Evolutionary conservation across 2,113 vertebrate genomes (phyloP).

Genomic region (Hippotragus niger): DNA sequence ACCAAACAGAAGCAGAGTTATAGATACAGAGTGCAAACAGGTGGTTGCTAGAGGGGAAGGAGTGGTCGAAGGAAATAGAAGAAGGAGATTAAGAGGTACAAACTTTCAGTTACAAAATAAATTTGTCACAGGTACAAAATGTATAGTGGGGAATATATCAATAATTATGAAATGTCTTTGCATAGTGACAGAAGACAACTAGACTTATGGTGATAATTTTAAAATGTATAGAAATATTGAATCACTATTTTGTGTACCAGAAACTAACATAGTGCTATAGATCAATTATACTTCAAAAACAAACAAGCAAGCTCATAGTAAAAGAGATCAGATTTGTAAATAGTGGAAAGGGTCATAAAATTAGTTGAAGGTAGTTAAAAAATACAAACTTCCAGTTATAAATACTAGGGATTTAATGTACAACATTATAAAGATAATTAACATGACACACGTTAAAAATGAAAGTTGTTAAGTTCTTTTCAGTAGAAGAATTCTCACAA

Average conservation of each 20-base stretch:
- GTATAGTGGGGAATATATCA: not conserved
- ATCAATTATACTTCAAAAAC: not conserved
- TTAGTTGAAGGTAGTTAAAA: not conserved
- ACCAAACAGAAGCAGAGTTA: not conserved
- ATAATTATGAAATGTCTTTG: not conserved
- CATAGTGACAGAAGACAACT: not conserved
- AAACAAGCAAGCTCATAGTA: not conserved
- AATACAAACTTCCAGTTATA: not conserved
- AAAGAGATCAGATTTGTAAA: not conserved
- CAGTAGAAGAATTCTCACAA: not conserved
- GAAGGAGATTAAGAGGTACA: not conserved
- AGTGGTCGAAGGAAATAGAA: not conserved
- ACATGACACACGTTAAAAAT: not conserved
- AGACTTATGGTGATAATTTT: not conserved
- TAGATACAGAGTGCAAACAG: not conserved
- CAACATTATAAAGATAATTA: not conserved
- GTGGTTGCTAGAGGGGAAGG: not conserved
- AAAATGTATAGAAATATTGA: not conserved
- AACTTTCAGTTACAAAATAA: not conserved
- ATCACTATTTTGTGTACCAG: not conserved
- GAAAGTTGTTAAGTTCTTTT: not conserved
- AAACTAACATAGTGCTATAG: not conserved
- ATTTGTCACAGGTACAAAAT: not conserved
- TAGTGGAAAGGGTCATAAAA: not conserved
- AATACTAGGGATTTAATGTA: not conserved